Conservation (phyloP, 2,797 vertebrate genomes). For the Odontamblyopus lacepedii region DNA sequence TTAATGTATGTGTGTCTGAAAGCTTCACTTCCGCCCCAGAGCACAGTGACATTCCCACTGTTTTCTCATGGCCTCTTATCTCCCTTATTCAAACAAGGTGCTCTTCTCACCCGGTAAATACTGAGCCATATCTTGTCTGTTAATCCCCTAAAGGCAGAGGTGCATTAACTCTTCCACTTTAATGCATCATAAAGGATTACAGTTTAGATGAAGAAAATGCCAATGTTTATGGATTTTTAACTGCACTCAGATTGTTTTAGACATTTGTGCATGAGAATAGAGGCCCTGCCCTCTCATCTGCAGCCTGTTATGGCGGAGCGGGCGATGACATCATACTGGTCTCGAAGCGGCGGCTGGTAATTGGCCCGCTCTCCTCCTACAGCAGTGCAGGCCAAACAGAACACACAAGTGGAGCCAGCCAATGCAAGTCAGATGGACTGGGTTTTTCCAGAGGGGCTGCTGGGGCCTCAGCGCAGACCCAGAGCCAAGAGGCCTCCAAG, state of each 20-base stretch:
- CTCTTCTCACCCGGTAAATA: constrained; percentile 43
- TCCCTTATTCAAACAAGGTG: constrained; percentile 60
- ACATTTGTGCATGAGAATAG: constrained; percentile 60
- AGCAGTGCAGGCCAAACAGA: constrained; percentile 76
- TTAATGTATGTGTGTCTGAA: constrained; percentile 20
- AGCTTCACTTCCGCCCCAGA: constrained; percentile 37
- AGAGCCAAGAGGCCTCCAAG: constrained; percentile 76
- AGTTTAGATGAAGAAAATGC: constrained; percentile 51
- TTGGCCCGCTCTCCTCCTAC: constrained; percentile 75
- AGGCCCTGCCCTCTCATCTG: constrained; percentile 77
- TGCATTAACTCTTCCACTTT: constrained; percentile 42
- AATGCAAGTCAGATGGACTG: constrained; percentile 79
- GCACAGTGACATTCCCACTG: constrained; percentile 32
- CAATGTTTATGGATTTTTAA: constrained; percentile 56
- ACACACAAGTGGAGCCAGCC: constrained; percentile 84
- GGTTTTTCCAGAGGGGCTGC: constrained; percentile 81
- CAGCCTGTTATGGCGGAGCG: constrained; percentile 75
- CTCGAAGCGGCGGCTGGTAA: constrained; percentile 77
- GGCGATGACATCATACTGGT: constrained; percentile 80
- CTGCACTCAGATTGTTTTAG: constrained; percentile 40
- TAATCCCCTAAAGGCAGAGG: constrained; percentile 28
- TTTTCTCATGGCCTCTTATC: constrained; percentile 63
- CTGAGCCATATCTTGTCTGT: constrained; percentile 34
- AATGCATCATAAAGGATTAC: constrained; percentile 28
- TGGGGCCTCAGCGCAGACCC: constrained; percentile 68